Percentiles rank a stretch among this genome's conserved stretches.
These are phyloP conservation scores for Tupaia tana DNA, from an alignment of 2,113 vertebrate species.

Conservation along the genomic window DNA sequence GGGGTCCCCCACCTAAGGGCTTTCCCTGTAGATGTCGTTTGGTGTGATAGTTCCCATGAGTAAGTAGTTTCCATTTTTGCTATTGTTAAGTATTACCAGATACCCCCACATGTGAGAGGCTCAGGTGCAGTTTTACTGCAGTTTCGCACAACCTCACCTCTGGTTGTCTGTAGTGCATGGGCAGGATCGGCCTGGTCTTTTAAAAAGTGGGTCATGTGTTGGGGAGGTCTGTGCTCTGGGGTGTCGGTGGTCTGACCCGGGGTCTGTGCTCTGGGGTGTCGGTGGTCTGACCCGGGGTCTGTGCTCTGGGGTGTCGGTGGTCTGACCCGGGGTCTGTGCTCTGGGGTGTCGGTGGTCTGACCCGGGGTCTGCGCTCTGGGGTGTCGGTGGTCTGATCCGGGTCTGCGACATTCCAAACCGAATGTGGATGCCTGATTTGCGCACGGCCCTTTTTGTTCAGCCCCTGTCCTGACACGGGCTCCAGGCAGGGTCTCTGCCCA, in stretches of 20 bases:
- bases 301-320: too few species aligned
- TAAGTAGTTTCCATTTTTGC: conserved; percentile 31
- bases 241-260: background rate
- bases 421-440: background rate
- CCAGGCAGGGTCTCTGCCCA: background rate
- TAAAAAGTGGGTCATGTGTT: background rate
- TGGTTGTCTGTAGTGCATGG: background rate
- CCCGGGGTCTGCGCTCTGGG: too few species aligned
- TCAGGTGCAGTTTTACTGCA: conserved; percentile 9
- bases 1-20: background rate
- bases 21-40: background rate
- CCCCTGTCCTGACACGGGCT: background rate
- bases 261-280: too few species aligned
- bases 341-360: too few species aligned
- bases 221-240: background rate
- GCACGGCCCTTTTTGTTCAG: background rate
- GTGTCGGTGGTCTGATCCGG: too few species aligned
- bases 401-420: background rate
- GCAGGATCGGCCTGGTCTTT: background rate
- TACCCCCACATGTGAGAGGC: background rate
- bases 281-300: too few species aligned
- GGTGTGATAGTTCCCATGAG: background rate
- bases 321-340: too few species aligned
- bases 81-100: conserved; percentile 2
- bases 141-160: conserved; percentile 22